A percentile compares a stretch with the other conserved stretches of the same genome.
phyloP scores from a whole-genome alignment of 2,113 vertebrate species.

The Catharus bicknelli region DNA sequence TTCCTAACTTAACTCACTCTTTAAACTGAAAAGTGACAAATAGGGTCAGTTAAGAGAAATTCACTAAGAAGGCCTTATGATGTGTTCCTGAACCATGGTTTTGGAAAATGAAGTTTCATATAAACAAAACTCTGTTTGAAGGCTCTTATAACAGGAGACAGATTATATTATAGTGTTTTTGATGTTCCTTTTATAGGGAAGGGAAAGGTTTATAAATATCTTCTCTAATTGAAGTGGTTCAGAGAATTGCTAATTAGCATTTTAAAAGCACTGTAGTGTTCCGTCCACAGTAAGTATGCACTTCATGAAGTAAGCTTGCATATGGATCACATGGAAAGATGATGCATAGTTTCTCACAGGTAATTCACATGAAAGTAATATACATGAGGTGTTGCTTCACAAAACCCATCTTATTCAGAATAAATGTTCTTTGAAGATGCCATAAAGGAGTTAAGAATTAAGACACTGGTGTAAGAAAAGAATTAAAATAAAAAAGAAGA shows the following conservation, averaged over 20 bases:
- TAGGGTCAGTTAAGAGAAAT: not conserved
- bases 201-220: constrained; percentile 41
- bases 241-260: constrained; percentile 49
- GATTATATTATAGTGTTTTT: constrained; percentile 36
- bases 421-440: constrained; percentile 14
- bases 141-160: constrained; percentile 20
- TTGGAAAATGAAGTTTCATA: constrained; percentile 43
- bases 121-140: constrained; percentile 58
- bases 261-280: not conserved
- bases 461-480: not conserved
- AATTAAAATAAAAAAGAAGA: not conserved
- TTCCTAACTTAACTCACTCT: not conserved
- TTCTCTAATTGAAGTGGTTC: constrained; percentile 57
- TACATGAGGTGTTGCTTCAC: not conserved
- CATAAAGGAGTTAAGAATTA: not conserved
- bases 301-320: constrained; percentile 26
- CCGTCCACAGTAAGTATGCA: not conserved
- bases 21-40: not conserved
- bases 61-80: not conserved
- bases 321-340: constrained; percentile 13
- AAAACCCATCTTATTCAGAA: not conserved
- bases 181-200: constrained; percentile 50
- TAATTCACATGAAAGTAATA: constrained; percentile 33
- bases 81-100: not conserved
- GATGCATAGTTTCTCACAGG: constrained; percentile 45